Base-by-base conservation (phyloP, 1,140 invertebrate species). In the Campoletis sonorensis region DNA sequence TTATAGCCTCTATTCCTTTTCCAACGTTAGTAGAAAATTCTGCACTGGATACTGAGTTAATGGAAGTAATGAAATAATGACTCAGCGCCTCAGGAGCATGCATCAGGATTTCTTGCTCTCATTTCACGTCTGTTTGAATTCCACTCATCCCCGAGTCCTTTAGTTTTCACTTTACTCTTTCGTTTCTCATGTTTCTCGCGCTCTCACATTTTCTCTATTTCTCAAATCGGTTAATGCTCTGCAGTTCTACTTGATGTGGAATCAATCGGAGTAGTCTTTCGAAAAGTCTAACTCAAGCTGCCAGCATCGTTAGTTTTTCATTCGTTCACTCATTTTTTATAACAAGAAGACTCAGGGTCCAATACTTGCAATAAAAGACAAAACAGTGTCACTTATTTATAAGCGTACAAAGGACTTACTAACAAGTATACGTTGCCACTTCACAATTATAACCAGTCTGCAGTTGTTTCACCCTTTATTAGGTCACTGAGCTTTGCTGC, bases 21-120 rank as follows among this genome's bases (percentile, higher is more conserved):
- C n/a, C n/a, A n/a, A n/a, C n/a, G n/a, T n/a, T n/a, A n/a, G n/a
- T n/a, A n/a, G n/a, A n/a, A n/a, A n/a, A n/a, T n/a, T n/a, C n/a
- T n/a, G n/a, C n/a, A n/a, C n/a, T 81, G 78, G 86, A 87, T 89
- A 90, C 89, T 91, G 89, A 91, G 89, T 91, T 90, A 88, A 86
- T 83, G 85, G 84, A 89, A 91, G 90, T 91, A 91, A 91, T 90
- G 88, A 88, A 90, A 90, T 87, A 40, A 73, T 73, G 51, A 73
- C 40, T 30, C 40, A 73, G 71, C 37, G 71, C 71, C 45, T 10
- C 26, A 51, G 40, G n/a, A 73, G 37, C 71, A 51, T 73, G n/a
- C 26, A 73, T 40, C 18, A 61, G 8, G 33, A 37, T 21, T 73
- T 18, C 49, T 51, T 45, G 13, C 45, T 40, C n/a, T 73, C 51